Evolutionary conservation across 1,140 invertebrate species (phyloP).

Genomic region (Drosophila aff.): DNA sequence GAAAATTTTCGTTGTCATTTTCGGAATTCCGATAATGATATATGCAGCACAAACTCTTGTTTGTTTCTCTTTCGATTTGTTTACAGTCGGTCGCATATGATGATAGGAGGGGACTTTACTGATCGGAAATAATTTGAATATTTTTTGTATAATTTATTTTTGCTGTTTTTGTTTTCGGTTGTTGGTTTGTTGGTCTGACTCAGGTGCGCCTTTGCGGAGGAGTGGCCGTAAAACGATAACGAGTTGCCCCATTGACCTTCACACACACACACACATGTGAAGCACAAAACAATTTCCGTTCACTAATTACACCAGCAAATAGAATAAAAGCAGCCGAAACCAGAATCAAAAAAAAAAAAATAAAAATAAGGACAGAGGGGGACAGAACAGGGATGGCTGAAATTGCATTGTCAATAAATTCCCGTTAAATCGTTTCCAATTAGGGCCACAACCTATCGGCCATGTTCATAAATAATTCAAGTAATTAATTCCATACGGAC

Average conservation of each 20-base stretch:
- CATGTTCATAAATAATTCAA: slow-evolving; percentile 31
- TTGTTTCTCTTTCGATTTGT: slow-evolving; percentile 33
- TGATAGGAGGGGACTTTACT: slow-evolving; percentile 12
- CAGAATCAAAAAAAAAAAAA: slow-evolving; percentile 2
- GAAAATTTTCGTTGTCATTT: slow-evolving; percentile 40
- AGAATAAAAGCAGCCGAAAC: slow-evolving; percentile 28
- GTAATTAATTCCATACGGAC: slow-evolving; percentile 13
- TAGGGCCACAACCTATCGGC: background rate
- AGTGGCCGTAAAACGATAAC: slow-evolving; percentile 31
- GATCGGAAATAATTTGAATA: slow-evolving; percentile 24
- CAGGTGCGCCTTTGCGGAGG: slow-evolving; percentile 28
- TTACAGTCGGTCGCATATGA: slow-evolving; percentile 9
- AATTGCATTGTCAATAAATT: slow-evolving; percentile 52
- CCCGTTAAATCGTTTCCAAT: slow-evolving; percentile 26
- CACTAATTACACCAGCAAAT: slow-evolving; percentile 67
- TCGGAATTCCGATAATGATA: slow-evolving; percentile 35
- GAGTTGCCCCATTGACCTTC: slow-evolving; percentile 55
- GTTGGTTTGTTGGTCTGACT: background rate
- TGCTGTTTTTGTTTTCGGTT: background rate
- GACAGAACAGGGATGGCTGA: slow-evolving; percentile 16
- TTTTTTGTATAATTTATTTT: slow-evolving; percentile 15
- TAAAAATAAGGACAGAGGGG: background rate
- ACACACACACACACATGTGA: slow-evolving; percentile 29
- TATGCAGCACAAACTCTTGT: slow-evolving; percentile 27
- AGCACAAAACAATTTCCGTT: slow-evolving; percentile 61